Conservation (phyloP, 2,888 invertebrate species). For the Chalcis sispes region DNA sequence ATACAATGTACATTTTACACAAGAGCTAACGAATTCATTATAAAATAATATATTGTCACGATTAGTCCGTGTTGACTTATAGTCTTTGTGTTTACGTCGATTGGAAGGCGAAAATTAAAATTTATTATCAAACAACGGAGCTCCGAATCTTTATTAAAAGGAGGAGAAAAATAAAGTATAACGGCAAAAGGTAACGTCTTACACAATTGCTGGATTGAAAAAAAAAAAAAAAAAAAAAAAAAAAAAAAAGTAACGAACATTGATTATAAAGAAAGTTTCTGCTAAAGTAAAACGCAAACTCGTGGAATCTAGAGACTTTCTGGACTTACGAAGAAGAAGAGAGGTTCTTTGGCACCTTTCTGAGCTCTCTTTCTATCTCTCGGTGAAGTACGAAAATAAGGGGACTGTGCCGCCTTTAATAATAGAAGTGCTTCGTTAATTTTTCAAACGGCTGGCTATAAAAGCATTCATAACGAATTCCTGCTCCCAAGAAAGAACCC, state of each 20-base stretch:
- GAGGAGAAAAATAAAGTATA: slow-evolving; percentile 17
- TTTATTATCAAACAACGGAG: background rate
- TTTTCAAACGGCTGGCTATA: slow-evolving; percentile 19
- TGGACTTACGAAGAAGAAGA: slow-evolving; percentile 48
- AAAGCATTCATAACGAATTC: slow-evolving; percentile 23
- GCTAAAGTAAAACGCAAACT: slow-evolving; percentile 15
- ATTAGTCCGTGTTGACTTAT: slow-evolving; percentile 22
- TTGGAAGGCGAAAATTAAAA: slow-evolving; percentile 30
- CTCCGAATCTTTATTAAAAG: background rate
- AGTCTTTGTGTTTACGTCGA: background rate
- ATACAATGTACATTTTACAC: slow-evolving; percentile 46
- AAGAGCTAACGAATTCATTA: slow-evolving; percentile 39
- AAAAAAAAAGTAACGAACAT: too few species aligned
- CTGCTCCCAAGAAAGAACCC: slow-evolving; percentile 18
- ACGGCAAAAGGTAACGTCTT: slow-evolving; percentile 1
- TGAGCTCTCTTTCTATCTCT: slow-evolving; percentile 48
- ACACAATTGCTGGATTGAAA: slow-evolving; percentile 1
- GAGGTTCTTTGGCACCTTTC: slow-evolving; percentile 57
- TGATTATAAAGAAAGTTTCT: too few species aligned
- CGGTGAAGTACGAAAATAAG: slow-evolving; percentile 45
- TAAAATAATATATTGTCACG: slow-evolving; percentile 39
- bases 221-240: slow-evolving; percentile 20
- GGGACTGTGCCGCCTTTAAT: slow-evolving; percentile 28
- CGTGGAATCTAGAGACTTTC: slow-evolving; percentile 31
- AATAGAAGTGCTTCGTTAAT: slow-evolving; percentile 42